These are phyloP conservation scores for Eumeta japonica DNA, from an alignment of 1,140 invertebrate species.

Conservation along the genomic window DNA sequence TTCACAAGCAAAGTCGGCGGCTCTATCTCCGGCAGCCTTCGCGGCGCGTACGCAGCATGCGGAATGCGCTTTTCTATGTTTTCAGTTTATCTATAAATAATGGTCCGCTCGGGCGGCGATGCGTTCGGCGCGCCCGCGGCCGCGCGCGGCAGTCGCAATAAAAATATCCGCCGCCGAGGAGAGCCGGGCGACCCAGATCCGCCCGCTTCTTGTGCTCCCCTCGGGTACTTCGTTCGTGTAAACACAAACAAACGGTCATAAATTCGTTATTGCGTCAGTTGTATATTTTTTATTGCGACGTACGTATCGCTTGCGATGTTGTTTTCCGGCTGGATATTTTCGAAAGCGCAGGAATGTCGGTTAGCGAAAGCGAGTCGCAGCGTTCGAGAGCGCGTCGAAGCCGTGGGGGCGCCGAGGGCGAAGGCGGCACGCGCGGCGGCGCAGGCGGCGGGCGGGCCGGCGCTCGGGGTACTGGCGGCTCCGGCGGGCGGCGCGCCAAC, in stretches of 20 bases:
- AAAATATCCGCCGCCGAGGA: conserved; percentile 51
- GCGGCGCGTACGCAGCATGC: too few relatives aligned
- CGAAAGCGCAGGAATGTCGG: conserved; percentile 12
- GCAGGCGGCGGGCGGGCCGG: conserved; percentile 36
- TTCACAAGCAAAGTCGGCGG: too few relatives aligned
- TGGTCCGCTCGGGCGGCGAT: conserved; percentile 39
- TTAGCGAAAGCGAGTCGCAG: conserved; percentile 7
- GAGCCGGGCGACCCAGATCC: conserved; percentile 53
- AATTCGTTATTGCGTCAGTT: too few relatives aligned
- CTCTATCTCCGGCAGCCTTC: too few relatives aligned
- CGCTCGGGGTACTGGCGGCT: conserved; percentile 36
- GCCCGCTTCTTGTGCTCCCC: conserved; percentile 21
- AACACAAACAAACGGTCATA: conserved; percentile 16
- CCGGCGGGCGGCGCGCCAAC: conserved; percentile 46
- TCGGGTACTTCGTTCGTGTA: conserved; percentile 20
- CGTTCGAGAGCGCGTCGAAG: conserved; percentile 9
- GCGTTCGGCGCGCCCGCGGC: conserved; percentile 36
- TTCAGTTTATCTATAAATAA: conserved; percentile 47
- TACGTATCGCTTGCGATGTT: too few relatives aligned
- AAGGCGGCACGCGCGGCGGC: too few relatives aligned
- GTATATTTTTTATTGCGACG: too few relatives aligned
- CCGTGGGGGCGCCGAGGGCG: conserved; percentile 6
- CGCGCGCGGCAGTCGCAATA: conserved; percentile 45
- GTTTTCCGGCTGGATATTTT: conserved; percentile 9
- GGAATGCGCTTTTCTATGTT: conserved; percentile 47